phyloP scores from a whole-genome alignment of 2,888 invertebrate species.

The Sphinx pinastri region DNA sequence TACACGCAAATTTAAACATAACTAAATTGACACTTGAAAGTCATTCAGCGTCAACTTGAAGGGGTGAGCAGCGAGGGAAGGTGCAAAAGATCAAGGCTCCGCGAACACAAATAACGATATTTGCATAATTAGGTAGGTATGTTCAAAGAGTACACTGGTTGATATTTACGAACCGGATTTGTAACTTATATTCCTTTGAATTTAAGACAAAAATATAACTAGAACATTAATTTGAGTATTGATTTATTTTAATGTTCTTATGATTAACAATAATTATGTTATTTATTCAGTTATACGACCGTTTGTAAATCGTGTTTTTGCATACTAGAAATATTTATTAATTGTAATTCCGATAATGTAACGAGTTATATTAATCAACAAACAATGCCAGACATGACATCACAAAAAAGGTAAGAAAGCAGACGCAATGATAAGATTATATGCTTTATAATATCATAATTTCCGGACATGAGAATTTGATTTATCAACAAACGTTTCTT shows the following conservation, averaged over 20 bases:
- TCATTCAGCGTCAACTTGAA: conserved; percentile 34
- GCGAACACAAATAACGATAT: conserved; percentile 57
- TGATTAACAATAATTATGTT: not conserved
- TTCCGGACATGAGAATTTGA: too few species aligned
- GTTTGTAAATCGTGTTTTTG: not conserved
- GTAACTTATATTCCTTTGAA: conserved; percentile 43
- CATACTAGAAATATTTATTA: too few species aligned
- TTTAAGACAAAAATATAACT: conserved; percentile 37
- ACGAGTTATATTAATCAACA: too few species aligned
- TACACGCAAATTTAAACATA: conserved; percentile 71
- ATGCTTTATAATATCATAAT: too few species aligned
- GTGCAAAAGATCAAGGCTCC: conserved; percentile 69
- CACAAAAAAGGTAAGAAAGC: too few species aligned
- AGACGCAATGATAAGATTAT: too few species aligned
- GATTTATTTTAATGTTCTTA: not conserved
- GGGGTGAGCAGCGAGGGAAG: conserved; percentile 62
- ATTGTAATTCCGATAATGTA: too few species aligned
- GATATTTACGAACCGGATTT: conserved; percentile 72
- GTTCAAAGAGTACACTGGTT: conserved; percentile 66
- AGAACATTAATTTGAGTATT: not conserved
- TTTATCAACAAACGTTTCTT: too few species aligned
- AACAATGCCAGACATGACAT: too few species aligned
- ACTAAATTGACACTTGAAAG: conserved; percentile 63
- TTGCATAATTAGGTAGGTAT: conserved; percentile 63
- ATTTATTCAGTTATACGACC: not conserved